Conservation (phyloP, 2,888 invertebrate genomes). For the Yponomeuta sedellus region DNA sequence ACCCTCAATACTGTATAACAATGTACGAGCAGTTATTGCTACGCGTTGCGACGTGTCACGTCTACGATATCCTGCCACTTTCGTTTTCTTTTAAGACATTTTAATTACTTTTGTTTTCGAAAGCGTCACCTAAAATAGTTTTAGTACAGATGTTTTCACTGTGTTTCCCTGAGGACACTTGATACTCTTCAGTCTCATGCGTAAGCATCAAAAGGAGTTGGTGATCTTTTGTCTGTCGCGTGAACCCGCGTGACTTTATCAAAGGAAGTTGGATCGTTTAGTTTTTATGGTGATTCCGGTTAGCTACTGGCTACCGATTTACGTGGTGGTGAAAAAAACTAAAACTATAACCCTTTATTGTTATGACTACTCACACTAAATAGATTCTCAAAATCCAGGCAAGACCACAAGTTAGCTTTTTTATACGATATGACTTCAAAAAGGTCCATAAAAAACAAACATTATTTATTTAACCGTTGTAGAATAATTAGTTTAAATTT, state of each 20-base stretch:
- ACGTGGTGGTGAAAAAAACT: conserved; percentile 33
- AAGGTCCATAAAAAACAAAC: too few relatives aligned
- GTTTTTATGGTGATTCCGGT: conserved; percentile 35
- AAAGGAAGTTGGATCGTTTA: conserved; percentile 33
- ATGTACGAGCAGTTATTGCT: conserved; percentile 27
- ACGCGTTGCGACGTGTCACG: conserved; percentile 40
- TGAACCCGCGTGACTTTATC: conserved; percentile 20
- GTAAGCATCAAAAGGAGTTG: conserved; percentile 11
- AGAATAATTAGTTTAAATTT: too few relatives aligned
- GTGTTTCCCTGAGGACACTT: background rate
- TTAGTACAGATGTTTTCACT: conserved; percentile 7
- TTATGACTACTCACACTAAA: too few relatives aligned
- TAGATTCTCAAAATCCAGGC: too few relatives aligned
- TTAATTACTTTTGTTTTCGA: conserved; percentile 12
- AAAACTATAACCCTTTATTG: too few relatives aligned
- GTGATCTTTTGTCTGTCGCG: conserved; percentile 16
- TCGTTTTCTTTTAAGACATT: conserved; percentile 29
- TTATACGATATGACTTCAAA: too few relatives aligned
- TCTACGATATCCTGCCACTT: conserved; percentile 31
- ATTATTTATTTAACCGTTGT: too few relatives aligned
- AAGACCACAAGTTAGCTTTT: too few relatives aligned
- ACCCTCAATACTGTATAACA: conserved; percentile 37
- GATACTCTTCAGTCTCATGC: conserved; percentile 10
- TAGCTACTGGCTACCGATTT: conserved; percentile 43
- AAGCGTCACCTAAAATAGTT: conserved; percentile 6